Conservation (phyloP, 2,113 vertebrate genomes). For the Aphyosemion australe region DNA sequence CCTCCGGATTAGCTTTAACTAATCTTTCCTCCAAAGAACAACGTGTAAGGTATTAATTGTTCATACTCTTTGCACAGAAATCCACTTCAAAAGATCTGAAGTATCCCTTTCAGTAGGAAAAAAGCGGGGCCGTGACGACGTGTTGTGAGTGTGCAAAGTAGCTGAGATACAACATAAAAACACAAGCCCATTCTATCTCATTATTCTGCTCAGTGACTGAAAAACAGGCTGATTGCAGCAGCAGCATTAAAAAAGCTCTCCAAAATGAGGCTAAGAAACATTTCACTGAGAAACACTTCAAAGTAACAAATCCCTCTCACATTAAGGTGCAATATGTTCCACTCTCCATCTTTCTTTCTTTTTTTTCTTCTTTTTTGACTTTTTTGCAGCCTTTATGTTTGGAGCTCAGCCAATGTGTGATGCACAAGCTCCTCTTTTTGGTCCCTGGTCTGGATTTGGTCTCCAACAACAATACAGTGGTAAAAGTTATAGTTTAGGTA, state of each 20-base stretch:
- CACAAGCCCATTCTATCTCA: slow-evolving; percentile 17
- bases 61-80: too few relatives aligned
- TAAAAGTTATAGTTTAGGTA: not conserved
- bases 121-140: too few relatives aligned
- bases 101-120: too few relatives aligned
- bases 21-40: too few relatives aligned
- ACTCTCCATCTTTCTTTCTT: not conserved
- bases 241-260: slow-evolving; percentile 15
- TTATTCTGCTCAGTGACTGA: slow-evolving; percentile 47
- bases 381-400: not conserved
- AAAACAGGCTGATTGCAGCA: slow-evolving; percentile 40
- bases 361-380: not conserved
- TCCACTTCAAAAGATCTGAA: too few relatives aligned
- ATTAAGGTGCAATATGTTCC: slow-evolving; percentile 16
- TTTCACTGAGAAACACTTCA: slow-evolving; percentile 34
- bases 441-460: slow-evolving; percentile 9
- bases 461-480: not conserved
- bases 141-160: too few relatives aligned
- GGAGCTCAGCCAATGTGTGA: slow-evolving; percentile 22
- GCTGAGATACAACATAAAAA: not conserved
- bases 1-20: too few relatives aligned
- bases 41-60: too few relatives aligned
- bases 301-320: slow-evolving; percentile 37
- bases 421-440: slow-evolving; percentile 12
- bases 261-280: slow-evolving; percentile 24